Evolutionary conservation across 2,797 vertebrate genomes (phyloP).

Genomic region (Lycodopsis pacificus): DNA sequence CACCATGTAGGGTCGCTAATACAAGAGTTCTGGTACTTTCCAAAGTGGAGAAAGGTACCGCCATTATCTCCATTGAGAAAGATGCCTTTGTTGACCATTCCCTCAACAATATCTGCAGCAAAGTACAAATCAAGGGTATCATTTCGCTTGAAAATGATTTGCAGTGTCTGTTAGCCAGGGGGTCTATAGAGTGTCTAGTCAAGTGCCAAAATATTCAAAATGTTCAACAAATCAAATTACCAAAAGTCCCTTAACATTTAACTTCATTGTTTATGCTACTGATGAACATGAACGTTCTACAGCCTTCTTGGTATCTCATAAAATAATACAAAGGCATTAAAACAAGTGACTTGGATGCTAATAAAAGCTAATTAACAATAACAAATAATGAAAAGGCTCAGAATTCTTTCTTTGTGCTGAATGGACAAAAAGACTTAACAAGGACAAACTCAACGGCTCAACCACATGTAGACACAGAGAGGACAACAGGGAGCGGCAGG

Average conservation of each 20-base stretch:
- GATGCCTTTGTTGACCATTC: slow-evolving; percentile 94
- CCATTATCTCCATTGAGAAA: slow-evolving; percentile 89
- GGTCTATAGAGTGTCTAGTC: not conserved
- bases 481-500: slow-evolving; percentile 42
- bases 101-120: slow-evolving; percentile 93
- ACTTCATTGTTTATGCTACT: not conserved
- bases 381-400: not conserved
- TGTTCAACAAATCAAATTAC: slow-evolving; percentile 9
- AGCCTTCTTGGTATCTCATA: slow-evolving; percentile 16
- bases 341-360: not conserved
- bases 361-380: not conserved
- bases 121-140: slow-evolving; percentile 28
- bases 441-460: not conserved
- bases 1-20: slow-evolving; percentile 92
- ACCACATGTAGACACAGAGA: slow-evolving; percentile 12
- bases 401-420: slow-evolving; percentile 10
- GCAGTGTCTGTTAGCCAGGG: not conserved
- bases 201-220: not conserved
- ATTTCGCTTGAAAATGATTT: slow-evolving; percentile 19
- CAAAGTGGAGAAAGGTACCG: slow-evolving; percentile 91
- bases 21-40: slow-evolving; percentile 90
- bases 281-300: slow-evolving; percentile 23
- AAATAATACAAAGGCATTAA: slow-evolving; percentile 2
- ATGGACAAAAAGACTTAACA: slow-evolving; percentile 2
- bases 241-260: not conserved